Percentiles rank a stretch among this genome's conserved stretches.
Conservation (phyloP, 1,140 invertebrate species). For the Caenorhabditis latens region DNA sequence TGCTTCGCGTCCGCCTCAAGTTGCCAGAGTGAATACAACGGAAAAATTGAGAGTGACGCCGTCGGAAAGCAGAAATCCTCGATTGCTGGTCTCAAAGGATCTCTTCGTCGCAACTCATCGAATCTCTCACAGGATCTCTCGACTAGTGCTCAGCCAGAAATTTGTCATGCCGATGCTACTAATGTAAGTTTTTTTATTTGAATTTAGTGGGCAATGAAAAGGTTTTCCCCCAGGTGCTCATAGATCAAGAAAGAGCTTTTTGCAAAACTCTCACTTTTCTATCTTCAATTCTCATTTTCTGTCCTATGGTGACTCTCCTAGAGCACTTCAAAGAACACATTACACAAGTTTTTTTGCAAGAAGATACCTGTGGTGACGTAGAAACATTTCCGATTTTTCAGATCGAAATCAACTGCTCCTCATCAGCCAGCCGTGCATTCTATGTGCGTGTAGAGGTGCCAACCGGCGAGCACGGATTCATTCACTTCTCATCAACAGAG, state of each 20-base stretch:
- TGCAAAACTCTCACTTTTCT: no score
- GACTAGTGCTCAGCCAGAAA: background rate
- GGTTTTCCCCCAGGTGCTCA: no score
- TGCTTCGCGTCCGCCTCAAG: background rate
- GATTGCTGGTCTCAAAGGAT: conserved; percentile 26
- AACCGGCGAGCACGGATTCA: conserved; percentile 10
- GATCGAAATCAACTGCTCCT: conserved; percentile 49
- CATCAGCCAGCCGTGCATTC: background rate
- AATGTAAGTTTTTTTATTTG: background rate
- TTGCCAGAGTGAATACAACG: conserved; percentile 30
- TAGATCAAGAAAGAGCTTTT: no score
- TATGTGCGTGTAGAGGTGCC: conserved; percentile 7
- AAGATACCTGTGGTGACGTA: no score
- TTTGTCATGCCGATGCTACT: conserved; percentile 17
- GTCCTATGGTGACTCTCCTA: no score
- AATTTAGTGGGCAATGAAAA: background rate
- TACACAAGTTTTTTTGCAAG: no score
- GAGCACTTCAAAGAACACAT: no score
- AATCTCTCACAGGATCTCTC: conserved; percentile 30
- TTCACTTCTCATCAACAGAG: conserved; percentile 21
- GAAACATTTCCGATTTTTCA: background rate
- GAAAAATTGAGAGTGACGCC: background rate
- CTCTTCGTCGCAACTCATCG: conserved; percentile 45
- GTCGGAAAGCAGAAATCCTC: conserved; percentile 3
- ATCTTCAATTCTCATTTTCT: no score